Base-by-base conservation (phyloP, 2,113 vertebrate species). In the Semnornis frantzii region DNA sequence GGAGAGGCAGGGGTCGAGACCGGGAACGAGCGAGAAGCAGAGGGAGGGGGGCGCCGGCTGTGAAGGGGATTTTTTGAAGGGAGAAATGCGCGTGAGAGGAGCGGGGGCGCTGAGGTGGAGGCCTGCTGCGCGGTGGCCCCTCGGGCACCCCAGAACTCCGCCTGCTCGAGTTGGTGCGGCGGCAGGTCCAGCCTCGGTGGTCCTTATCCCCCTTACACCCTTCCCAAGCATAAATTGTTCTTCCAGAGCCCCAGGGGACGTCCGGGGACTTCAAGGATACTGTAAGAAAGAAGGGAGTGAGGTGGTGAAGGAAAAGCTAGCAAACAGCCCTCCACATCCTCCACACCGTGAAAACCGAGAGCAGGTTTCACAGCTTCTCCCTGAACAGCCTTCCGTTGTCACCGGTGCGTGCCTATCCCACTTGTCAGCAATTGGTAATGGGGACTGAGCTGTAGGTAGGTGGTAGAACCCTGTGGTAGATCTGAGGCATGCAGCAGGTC, bases 381-480 rank as follows among this genome's bases (percentile, higher is more conserved):
- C 63, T 31, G 33, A 19, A 42, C 20, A 5, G 2, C 13, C 52
- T 42, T 28, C 39, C 15, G 4, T 7, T 9, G 42, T 7, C 55
- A 0, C 50, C 9, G 10, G 5, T 11, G 68, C 23, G 7, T 52
- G 13, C 42, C 72, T 8, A 1, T 9, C 42, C 42, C 69, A 6
- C 18, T 21, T 15, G 31, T 0, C 79, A 1, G n/a, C 60, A 1
- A 0, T 3, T 7, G 4, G 21, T 54, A 3, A 3, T 13, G 8
- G 55, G 31, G 17, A 31, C 57, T 7, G 9, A 42, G 33, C 34
- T 15, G 30, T 1, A 5, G 6, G 27, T 3, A 13, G 10, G 25
- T 10, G 12, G 21, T 8, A 21, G 46, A 13, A 42, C 15, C 50
- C 31, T 37, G 28, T 8, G 48, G 9, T 44, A 34, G 20, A 8